These are phyloP conservation scores for Tachystola acroxantha DNA, from an alignment of 2,888 invertebrate species.

Conservation along the genomic window DNA sequence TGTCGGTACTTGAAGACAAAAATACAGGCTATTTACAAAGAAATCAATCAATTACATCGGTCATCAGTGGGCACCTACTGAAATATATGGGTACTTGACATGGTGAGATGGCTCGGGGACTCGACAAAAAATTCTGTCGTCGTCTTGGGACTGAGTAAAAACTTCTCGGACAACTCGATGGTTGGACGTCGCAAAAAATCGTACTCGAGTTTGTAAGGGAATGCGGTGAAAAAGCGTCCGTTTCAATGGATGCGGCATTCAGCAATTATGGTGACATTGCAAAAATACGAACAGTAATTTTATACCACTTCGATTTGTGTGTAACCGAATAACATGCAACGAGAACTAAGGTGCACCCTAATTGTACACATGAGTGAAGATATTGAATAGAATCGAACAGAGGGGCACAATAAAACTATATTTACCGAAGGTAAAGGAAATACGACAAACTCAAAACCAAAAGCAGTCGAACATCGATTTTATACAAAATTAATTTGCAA, in stretches of 20 bases:
- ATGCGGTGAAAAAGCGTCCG: constrained; percentile 47
- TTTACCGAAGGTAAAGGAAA: too few species aligned
- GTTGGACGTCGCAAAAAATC: constrained; percentile 56
- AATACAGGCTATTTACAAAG: constrained; percentile 54
- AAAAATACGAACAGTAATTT: constrained; percentile 16
- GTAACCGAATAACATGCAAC: background rate
- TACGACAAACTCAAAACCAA: too few species aligned
- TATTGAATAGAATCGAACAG: background rate
- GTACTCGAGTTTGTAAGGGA: constrained; percentile 42
- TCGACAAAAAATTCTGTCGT: constrained; percentile 56
- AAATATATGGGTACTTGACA: constrained; percentile 66
- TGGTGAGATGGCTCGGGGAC: constrained; percentile 55
- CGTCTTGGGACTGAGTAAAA: constrained; percentile 53
- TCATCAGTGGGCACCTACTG: constrained; percentile 46
- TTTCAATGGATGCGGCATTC: constrained; percentile 63
- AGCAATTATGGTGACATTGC: constrained; percentile 35
- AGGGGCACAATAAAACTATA: too few species aligned
- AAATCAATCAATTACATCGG: constrained; percentile 67
- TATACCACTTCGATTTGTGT: constrained; percentile 3
- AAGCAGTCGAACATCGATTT: too few species aligned
- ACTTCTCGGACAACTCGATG: constrained; percentile 53
- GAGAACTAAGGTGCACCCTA: background rate
- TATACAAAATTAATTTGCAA: too few species aligned
- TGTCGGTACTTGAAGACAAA: constrained; percentile 25
- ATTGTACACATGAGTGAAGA: too few species aligned